phyloP scores from a whole-genome alignment of 2,113 vertebrate species.

The Podocnemis expansa region DNA sequence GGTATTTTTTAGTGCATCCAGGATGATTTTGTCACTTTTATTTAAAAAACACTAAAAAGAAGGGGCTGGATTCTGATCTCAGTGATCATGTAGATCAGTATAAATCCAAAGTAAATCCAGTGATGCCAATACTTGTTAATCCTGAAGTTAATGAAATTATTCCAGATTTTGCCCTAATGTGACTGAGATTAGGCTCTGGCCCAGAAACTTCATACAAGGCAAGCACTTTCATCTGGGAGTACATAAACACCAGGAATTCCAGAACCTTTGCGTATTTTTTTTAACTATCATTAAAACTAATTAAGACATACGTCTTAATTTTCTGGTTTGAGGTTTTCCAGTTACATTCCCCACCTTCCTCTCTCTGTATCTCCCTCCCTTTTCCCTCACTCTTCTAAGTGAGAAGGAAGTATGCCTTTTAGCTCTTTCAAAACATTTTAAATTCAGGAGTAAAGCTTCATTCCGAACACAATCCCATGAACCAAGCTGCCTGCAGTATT shows the following conservation, averaged over 20 bases:
- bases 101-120: slow-evolving; percentile 9
- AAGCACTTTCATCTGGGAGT: slow-evolving; percentile 49
- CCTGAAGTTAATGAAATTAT: slow-evolving; percentile 12
- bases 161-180: slow-evolving; percentile 47
- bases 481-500: slow-evolving; percentile 66
- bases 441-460: slow-evolving; percentile 63
- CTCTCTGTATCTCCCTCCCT: slow-evolving; percentile 16
- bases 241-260: slow-evolving; percentile 45
- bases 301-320: slow-evolving; percentile 65
- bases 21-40: not conserved
- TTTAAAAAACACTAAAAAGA: not conserved
- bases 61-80: not conserved
- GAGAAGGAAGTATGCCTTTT: slow-evolving; percentile 54
- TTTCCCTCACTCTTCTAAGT: slow-evolving; percentile 45
- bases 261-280: slow-evolving; percentile 47
- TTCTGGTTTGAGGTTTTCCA: slow-evolving; percentile 63
- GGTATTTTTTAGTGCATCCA: not conserved
- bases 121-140: slow-evolving; percentile 5
- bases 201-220: slow-evolving; percentile 39
- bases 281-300: slow-evolving; percentile 56
- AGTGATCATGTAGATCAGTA: not conserved
- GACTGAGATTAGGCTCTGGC: not conserved
- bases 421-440: slow-evolving; percentile 65
- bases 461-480: slow-evolving; percentile 64
- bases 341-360: slow-evolving; percentile 32